Evolutionary conservation across 37 sponge, comb jelly and placozoan species (phyloP).

Genomic region (Tethya wilhelma): DNA sequence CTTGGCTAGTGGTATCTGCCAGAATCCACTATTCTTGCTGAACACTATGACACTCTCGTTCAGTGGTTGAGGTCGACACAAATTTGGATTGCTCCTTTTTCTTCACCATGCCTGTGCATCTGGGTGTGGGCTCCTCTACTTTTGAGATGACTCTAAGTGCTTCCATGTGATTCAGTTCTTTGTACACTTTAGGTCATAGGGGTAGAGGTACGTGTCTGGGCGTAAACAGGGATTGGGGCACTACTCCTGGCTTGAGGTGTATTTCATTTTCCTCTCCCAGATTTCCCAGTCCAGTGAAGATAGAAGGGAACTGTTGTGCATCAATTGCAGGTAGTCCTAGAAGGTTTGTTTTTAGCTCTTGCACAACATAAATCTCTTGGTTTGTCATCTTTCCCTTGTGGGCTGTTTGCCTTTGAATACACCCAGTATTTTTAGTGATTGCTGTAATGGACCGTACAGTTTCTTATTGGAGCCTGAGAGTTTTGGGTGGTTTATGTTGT

Average conservation of each 20-base stretch:
- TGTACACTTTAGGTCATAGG: constrained; percentile 22
- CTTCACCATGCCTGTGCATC: constrained; percentile 66
- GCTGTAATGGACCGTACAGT: constrained; percentile 8
- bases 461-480: not conserved
- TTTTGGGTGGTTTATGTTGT: not conserved
- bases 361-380: constrained; percentile 12
- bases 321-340: constrained; percentile 42
- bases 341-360: constrained; percentile 21
- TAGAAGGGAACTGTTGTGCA: constrained; percentile 8
- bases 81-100: constrained; percentile 38
- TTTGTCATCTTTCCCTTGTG: not conserved
- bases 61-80: constrained; percentile 50
- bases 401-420: not conserved
- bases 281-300: constrained; percentile 41
- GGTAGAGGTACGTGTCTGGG: constrained; percentile 46
- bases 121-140: constrained; percentile 47
- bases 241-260: constrained; percentile 18
- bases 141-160: constrained; percentile 45
- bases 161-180: constrained; percentile 9
- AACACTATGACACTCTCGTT: constrained; percentile 39
- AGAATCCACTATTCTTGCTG: constrained; percentile 58
- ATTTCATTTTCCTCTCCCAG: constrained; percentile 31
- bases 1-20: constrained; percentile 40
- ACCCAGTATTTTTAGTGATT: not conserved
- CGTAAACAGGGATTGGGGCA: constrained; percentile 37